Conservation (phyloP, 2,888 invertebrate species). For the Drosophila mayaguana region DNA sequence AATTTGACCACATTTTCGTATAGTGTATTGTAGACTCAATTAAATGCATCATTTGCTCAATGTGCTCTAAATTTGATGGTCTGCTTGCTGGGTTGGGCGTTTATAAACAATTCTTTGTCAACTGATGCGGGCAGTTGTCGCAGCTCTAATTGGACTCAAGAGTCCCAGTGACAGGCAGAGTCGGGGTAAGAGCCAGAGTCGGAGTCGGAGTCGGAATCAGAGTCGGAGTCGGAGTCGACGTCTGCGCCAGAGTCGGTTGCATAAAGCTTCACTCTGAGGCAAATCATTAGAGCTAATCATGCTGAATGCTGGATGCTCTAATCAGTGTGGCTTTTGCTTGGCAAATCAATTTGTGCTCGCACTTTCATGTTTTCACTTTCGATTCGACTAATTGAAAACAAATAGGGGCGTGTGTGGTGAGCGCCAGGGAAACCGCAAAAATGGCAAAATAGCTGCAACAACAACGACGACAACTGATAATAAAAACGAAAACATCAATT, state of each 20-base stretch:
- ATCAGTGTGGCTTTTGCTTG: slow-evolving; percentile 67
- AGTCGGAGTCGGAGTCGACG: neutral
- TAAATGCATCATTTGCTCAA: slow-evolving; percentile 1
- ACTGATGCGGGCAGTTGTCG: slow-evolving; percentile 58
- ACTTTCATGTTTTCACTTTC: slow-evolving; percentile 80
- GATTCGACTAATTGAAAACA: slow-evolving; percentile 68
- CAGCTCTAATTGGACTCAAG: slow-evolving; percentile 13
- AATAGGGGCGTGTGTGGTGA: slow-evolving; percentile 40
- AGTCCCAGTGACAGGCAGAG: neutral
- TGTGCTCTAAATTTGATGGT: slow-evolving; percentile 42
- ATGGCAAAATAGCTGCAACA: slow-evolving; percentile 37
- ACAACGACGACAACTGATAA: slow-evolving; percentile 22
- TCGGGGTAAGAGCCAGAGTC: no score
- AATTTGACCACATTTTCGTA: neutral
- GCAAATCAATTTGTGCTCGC: slow-evolving; percentile 70
- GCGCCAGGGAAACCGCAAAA: slow-evolving; percentile 47
- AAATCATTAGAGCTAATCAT: slow-evolving; percentile 65
- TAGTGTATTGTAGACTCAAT: slow-evolving; percentile 15
- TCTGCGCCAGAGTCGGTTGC: slow-evolving; percentile 27
- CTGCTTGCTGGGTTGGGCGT: slow-evolving; percentile 35
- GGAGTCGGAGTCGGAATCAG: neutral
- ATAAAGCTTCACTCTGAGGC: slow-evolving; percentile 39
- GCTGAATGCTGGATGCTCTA: slow-evolving; percentile 60
- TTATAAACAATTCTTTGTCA: slow-evolving; percentile 21
- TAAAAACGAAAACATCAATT: slow-evolving; percentile 36